Percentiles rank a stretch among this genome's conserved stretches.
These are phyloP conservation scores for Drosophila yakuba DNA, from an alignment of 1,140 invertebrate species.

Conservation along the genomic window DNA sequence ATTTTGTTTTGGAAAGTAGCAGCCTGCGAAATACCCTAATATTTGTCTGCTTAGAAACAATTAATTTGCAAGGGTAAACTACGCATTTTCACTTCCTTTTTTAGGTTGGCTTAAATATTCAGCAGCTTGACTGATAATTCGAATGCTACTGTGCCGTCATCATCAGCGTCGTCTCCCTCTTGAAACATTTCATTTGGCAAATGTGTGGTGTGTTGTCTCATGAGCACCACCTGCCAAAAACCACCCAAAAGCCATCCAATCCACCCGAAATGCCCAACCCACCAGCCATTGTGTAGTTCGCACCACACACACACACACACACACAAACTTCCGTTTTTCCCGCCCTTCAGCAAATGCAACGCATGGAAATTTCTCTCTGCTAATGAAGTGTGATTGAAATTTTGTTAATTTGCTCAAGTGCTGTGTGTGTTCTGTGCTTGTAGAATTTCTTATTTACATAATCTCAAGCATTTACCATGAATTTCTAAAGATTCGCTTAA, in stretches of 20 bases:
- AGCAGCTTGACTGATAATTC: conserved; percentile 23
- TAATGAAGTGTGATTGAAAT: conserved; percentile 78
- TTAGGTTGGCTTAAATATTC: conserved; percentile 18
- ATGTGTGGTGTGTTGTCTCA: conserved; percentile 35
- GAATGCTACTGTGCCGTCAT: conserved; percentile 2
- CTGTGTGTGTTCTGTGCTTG: conserved; percentile 30
- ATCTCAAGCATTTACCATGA: conserved; percentile 48
- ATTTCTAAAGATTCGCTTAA: conserved; percentile 57
- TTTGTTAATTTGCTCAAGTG: conserved; percentile 74
- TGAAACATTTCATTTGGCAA: conserved; percentile 57
- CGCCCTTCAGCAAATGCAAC: conserved; percentile 18
- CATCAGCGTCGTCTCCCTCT: conserved; percentile 14
- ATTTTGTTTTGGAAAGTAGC: not conserved
- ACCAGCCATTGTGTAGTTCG: conserved; percentile 42
- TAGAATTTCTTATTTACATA: conserved; percentile 66
- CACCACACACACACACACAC: conserved; percentile 17
- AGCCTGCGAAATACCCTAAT: not conserved
- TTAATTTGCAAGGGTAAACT: not conserved
- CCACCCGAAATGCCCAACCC: not conserved
- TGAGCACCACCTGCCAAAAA: conserved; percentile 14
- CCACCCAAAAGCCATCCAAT: conserved; percentile 1
- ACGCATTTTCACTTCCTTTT: not conserved
- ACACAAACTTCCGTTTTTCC: conserved; percentile 3
- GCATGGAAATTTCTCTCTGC: conserved; percentile 61
- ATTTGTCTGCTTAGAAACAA: not conserved